Evolutionary conservation across 2,888 invertebrate species (phyloP).

Genomic region (Euproctis similis): DNA sequence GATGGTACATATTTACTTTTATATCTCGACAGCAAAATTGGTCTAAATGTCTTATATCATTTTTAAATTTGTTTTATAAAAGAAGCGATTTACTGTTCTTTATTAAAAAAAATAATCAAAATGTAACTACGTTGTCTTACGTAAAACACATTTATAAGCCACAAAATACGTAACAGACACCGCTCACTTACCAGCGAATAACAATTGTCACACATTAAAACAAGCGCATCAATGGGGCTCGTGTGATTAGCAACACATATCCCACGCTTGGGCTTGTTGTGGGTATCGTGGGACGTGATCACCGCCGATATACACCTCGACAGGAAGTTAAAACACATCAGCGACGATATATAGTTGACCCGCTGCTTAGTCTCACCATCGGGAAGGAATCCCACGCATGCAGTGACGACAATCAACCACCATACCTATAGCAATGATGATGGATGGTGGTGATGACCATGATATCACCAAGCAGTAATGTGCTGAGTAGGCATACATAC

Average conservation of each 20-base stretch:
- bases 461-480: slow-evolving; percentile 1
- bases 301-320: slow-evolving; percentile 94
- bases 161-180: background rate
- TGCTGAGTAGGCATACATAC: too few species aligned
- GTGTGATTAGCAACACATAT: slow-evolving; percentile 99
- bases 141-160: background rate
- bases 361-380: slow-evolving; percentile 85
- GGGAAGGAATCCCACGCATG: slow-evolving; percentile 88
- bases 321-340: slow-evolving; percentile 94
- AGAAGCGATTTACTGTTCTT: too few species aligned
- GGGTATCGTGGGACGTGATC: slow-evolving; percentile 88
- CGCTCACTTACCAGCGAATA: slow-evolving; percentile 98
- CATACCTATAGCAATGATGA: slow-evolving; percentile 81
- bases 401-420: slow-evolving; percentile 91
- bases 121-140: background rate
- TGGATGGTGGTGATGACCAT: too few species aligned
- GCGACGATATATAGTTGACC: slow-evolving; percentile 86
- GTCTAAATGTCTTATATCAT: too few species aligned
- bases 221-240: slow-evolving; percentile 97
- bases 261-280: slow-evolving; percentile 86
- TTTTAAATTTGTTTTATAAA: too few species aligned
- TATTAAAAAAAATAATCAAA: too few species aligned
- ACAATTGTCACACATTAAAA: slow-evolving; percentile 97
- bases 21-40: too few species aligned
- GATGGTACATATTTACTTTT: too few species aligned